phyloP scores from a whole-genome alignment of 1,140 invertebrate genomes.

The Cecropterus lyciades region DNA sequence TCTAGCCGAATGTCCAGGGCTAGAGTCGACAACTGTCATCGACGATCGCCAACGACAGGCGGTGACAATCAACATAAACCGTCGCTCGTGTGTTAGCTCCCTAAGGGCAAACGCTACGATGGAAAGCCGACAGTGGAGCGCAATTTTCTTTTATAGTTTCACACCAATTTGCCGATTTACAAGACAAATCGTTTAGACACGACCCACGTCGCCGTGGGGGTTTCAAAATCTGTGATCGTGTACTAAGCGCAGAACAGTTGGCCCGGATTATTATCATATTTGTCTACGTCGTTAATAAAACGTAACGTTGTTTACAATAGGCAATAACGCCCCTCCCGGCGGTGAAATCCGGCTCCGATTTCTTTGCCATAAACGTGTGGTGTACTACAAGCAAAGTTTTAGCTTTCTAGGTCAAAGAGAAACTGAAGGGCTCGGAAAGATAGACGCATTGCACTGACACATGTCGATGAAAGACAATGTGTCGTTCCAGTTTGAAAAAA shows the following conservation, averaged over 20 bases:
- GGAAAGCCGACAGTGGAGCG: conserved; percentile 51
- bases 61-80: too few species aligned
- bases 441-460: conserved; percentile 45
- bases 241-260: conserved; percentile 17
- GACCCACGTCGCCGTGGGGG: conserved; percentile 34
- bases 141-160: conserved; percentile 61
- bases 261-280: conserved; percentile 35
- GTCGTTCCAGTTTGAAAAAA: background rate
- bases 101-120: conserved; percentile 54
- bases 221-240: conserved; percentile 30
- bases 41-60: too few species aligned
- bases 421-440: conserved; percentile 44
- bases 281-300: conserved; percentile 42
- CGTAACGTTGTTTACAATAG: conserved; percentile 45
- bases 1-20: too few species aligned
- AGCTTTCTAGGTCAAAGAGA: conserved; percentile 54
- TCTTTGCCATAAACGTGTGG: conserved; percentile 61
- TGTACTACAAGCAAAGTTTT: conserved; percentile 51
- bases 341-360: conserved; percentile 54
- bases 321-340: conserved; percentile 54
- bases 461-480: conserved; percentile 15
- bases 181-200: conserved; percentile 55
- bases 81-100: conserved; percentile 6
- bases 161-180: conserved; percentile 63
- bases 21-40: too few species aligned